Conservation (phyloP, 2,888 invertebrate species). For the Hirtodrosophila trivittata region DNA sequence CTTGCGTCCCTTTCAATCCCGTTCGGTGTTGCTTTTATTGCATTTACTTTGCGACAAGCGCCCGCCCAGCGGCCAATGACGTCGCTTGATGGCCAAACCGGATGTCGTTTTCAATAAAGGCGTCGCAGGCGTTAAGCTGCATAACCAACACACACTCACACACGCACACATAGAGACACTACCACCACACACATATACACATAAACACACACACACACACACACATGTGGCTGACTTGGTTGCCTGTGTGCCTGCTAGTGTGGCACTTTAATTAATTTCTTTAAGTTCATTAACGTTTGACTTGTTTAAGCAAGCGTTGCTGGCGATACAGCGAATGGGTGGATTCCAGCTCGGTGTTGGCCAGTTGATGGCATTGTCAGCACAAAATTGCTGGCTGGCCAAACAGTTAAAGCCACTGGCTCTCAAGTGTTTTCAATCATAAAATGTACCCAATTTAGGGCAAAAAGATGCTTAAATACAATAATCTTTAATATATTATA, state of each 20-base stretch:
- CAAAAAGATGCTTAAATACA: background rate
- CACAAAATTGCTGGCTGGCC: constrained; percentile 39
- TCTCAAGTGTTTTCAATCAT: constrained; percentile 2
- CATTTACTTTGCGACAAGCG: constrained; percentile 60
- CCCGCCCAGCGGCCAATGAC: constrained; percentile 44
- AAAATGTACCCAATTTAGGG: constrained; percentile 3
- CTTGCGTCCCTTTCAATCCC: constrained; percentile 23
- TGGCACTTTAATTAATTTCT: constrained; percentile 78
- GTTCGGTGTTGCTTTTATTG: constrained; percentile 68
- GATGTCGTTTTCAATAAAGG: constrained; percentile 78
- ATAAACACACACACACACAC: constrained; percentile 9
- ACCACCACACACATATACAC: constrained; percentile 2
- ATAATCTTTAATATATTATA: background rate
- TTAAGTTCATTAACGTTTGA: constrained; percentile 79
- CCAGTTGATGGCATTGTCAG: constrained; percentile 52
- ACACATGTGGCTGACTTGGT: constrained; percentile 29
- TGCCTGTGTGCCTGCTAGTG: constrained; percentile 17
- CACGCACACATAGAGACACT: no score
- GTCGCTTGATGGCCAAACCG: constrained; percentile 60
- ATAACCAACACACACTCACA: constrained; percentile 12
- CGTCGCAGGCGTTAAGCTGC: constrained; percentile 66
- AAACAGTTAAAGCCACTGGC: constrained; percentile 19
- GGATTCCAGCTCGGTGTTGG: background rate
- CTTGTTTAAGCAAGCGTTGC: constrained; percentile 63
- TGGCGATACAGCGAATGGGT: constrained; percentile 65